These are phyloP conservation scores for Lasioglossum baleicum DNA, from an alignment of 1,140 invertebrate species.

Conservation along the genomic window DNA sequence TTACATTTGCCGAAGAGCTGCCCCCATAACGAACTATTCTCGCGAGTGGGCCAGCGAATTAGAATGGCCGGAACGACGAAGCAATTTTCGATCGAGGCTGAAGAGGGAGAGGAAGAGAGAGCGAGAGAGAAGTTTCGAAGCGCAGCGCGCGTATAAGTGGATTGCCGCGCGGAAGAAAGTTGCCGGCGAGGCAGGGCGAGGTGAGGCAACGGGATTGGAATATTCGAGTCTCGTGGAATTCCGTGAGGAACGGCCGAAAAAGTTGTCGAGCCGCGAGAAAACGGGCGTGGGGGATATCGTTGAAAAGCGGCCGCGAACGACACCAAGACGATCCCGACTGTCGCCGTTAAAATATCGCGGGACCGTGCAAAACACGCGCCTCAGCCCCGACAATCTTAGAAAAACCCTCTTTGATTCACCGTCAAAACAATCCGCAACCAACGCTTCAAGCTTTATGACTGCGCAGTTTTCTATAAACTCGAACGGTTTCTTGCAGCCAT, in stretches of 20 bases:
- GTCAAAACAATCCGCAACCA: slow-evolving; percentile 29
- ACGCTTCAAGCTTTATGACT: background rate
- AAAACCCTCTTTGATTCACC: slow-evolving; percentile 26
- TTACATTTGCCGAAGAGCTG: background rate
- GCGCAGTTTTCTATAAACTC: slow-evolving; percentile 8
- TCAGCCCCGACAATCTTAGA: background rate
- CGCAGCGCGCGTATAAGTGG: background rate
- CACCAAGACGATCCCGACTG: slow-evolving; percentile 47
- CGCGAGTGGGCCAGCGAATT: background rate
- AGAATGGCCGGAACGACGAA: background rate
- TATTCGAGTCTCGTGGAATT: slow-evolving; percentile 41
- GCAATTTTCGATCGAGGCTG: background rate
- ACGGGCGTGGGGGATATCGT: slow-evolving; percentile 18
- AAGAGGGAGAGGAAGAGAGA: too few relatives aligned
- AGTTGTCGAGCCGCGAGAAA: slow-evolving; percentile 47
- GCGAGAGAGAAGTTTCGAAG: background rate
- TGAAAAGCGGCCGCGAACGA: slow-evolving; percentile 51
- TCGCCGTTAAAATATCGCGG: slow-evolving; percentile 60
- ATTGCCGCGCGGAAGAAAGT: background rate
- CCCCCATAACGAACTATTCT: background rate
- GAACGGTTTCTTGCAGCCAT: slow-evolving; percentile 9
- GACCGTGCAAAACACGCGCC: slow-evolving; percentile 46
- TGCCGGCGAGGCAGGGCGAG: background rate
- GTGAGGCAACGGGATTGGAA: slow-evolving; percentile 5
- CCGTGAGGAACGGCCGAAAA: slow-evolving; percentile 49